These are phyloP conservation scores for Luidia sarsii DNA, from an alignment of 53 echinoderm and acorn worm genomes.

Conservation along the genomic window DNA sequence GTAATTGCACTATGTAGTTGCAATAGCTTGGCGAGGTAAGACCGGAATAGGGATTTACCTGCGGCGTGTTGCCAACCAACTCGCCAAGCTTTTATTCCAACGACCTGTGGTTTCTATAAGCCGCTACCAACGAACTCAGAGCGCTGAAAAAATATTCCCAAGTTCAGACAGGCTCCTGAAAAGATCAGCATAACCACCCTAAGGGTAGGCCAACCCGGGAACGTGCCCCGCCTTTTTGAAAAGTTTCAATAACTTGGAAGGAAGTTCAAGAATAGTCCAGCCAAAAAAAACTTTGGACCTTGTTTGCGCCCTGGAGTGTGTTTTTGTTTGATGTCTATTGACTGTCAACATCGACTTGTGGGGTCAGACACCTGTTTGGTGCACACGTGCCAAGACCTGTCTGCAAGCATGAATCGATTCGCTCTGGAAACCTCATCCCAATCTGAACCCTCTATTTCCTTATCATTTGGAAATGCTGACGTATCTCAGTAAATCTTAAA, in stretches of 20 bases:
- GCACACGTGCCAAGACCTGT: conserved; percentile 44
- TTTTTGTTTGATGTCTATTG: conserved; percentile 27
- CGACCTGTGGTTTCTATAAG: conserved; percentile 2
- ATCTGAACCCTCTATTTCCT: too few species aligned
- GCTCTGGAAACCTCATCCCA: too few species aligned
- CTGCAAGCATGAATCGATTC: too few species aligned
- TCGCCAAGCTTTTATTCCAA: conserved; percentile 9
- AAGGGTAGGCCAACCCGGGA: conserved; percentile 5
- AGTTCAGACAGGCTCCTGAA: conserved; percentile 38
- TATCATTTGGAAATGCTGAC: too few species aligned
- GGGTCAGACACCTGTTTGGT: conserved; percentile 51
- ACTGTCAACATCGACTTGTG: conserved; percentile 55
- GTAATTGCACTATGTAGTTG: conserved; percentile 11
- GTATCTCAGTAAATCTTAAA: too few species aligned
- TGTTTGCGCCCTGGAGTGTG: conserved; percentile 28
- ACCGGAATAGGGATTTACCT: neutral
- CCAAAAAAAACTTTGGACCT: conserved; percentile 30
- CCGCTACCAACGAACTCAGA: conserved; percentile 24
- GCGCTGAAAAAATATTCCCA: conserved; percentile 48
- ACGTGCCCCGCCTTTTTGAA: conserved; percentile 31
- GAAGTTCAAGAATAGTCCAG: conserved; percentile 9
- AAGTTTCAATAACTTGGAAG: conserved; percentile 52
- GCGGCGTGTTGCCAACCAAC: neutral
- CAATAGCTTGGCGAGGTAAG: neutral
- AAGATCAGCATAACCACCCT: conserved; percentile 21